phyloP scores from a whole-genome alignment of 2,113 vertebrate genomes.

The Thymallus thymallus region DNA sequence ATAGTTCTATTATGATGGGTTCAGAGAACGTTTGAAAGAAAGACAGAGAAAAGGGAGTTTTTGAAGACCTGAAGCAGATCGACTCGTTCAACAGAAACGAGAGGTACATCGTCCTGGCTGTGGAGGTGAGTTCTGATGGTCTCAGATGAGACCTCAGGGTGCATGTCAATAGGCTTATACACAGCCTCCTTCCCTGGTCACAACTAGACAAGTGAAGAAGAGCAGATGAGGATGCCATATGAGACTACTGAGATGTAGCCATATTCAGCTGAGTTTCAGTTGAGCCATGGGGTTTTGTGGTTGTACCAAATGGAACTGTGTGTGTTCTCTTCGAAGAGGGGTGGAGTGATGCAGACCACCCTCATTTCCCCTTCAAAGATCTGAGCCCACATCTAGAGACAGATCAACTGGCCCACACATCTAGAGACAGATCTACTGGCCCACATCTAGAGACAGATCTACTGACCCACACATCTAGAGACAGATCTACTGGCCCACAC shows the following conservation, averaged over 20 bases:
- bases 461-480: too few relatives aligned
- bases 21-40: too few relatives aligned
- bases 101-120: slow-evolving; percentile 63
- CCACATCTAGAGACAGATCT: too few relatives aligned
- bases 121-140: slow-evolving; percentile 51
- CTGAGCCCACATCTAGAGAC: slow-evolving; percentile 25
- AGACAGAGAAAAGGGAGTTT: too few relatives aligned
- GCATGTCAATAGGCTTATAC: background rate
- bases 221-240: too few relatives aligned
- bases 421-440: too few relatives aligned
- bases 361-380: slow-evolving; percentile 73
- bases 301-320: background rate
- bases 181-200: background rate
- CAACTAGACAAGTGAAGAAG: too few relatives aligned
- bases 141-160: background rate
- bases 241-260: background rate
- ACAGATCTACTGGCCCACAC: too few relatives aligned
- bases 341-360: slow-evolving; percentile 70
- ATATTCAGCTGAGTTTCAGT: background rate
- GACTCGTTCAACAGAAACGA: slow-evolving; percentile 59
- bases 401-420: background rate
- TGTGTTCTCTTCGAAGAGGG: slow-evolving; percentile 50
- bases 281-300: background rate
- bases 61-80: slow-evolving; percentile 63
- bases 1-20: too few relatives aligned